phyloP scores from a whole-genome alignment of 1,140 invertebrate genomes.

The Anoplophora glabripennis region DNA sequence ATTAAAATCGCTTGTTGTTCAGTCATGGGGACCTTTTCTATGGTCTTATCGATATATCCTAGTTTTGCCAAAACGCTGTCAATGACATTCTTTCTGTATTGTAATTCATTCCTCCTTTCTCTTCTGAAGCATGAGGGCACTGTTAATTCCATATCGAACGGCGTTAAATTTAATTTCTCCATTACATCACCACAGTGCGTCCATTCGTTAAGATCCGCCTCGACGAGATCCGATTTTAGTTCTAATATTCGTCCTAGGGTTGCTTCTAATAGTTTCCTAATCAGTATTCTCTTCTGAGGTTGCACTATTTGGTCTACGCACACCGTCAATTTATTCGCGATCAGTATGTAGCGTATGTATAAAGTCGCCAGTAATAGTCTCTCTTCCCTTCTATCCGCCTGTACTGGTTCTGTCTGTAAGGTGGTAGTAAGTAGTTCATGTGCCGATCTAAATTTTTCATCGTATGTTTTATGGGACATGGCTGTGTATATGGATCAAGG shows the following conservation, averaged over 20 bases:
- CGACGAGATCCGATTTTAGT: conserved; percentile 80
- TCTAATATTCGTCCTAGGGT: conserved; percentile 76
- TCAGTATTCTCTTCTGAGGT: conserved; percentile 82
- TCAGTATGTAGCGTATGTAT: conserved; percentile 77
- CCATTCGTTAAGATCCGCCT: conserved; percentile 80
- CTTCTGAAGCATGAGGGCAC: conserved; percentile 68
- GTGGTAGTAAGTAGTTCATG: conserved; percentile 63
- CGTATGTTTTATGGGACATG: conserved; percentile 74
- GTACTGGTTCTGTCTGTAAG: conserved; percentile 57
- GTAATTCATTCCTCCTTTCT: conserved; percentile 63
- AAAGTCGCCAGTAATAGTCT: conserved; percentile 59
- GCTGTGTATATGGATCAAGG: not conserved
- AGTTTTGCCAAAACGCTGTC: conserved; percentile 64
- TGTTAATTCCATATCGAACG: conserved; percentile 54
- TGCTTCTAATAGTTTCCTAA: conserved; percentile 76
- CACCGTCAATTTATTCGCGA: conserved; percentile 71
- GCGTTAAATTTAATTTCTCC: conserved; percentile 56
- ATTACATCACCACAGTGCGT: conserved; percentile 82
- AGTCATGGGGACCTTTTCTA: conserved; percentile 58
- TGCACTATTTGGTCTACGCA: conserved; percentile 91
- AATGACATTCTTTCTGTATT: conserved; percentile 60
- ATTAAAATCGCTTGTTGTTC: conserved; percentile 80
- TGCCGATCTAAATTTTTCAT: conserved; percentile 63
- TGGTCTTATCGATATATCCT: conserved; percentile 62
- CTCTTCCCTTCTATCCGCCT: conserved; percentile 60